Evolutionary conservation across 2,888 invertebrate genomes (phyloP), one percentile per base, ranked within the genome.

Genomic region (Cheilosia scutellata): DNA sequence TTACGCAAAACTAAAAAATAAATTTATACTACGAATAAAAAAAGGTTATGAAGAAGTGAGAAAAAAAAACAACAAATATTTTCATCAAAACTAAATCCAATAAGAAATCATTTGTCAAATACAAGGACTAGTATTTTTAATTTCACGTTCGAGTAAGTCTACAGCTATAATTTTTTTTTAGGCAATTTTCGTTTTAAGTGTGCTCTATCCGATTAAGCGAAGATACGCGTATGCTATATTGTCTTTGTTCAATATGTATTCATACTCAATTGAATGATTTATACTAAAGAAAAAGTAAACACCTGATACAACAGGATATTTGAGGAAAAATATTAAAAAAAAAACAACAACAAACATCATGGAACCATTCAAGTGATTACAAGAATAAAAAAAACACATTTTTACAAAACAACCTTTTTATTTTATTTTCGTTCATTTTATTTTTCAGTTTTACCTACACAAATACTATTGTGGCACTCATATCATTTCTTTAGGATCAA

Each of bases 321-420:
- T 44, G 20, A 42, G 33, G 42, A 51, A 44, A 44, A 70, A 25
- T 40, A 13, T 27, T 5, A 51, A 20, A 31, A 47, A 40, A 25
- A 33, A 57, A 70, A 57, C 51, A 60, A 71, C 62, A 71, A 78
- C 66, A 68, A 74, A 65, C 27, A 58, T 65, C 63, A 63, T 70
- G 55, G 71, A 74, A 83, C 58, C 40, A 79, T 82, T 75, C 63
- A 84, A 84, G 79, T 79, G 74, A 84, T 84, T 79, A 65, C 31
- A 71, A 65, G 75, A 78, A 83, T 57, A 75, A 79, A 84, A 79
- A 84, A 78, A 70, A 16, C 53, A 44, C 1, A 79, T 84, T 79
- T 79, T 75, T 79, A 79, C 63, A 80, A 84, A 79, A 79, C 13
- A 16, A 62, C 68, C 33, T 68, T 20, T 20, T n/a, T 51, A 9